A percentile compares a stretch with the other conserved stretches of the same genome.
These are phyloP conservation scores for Caenorhabditis sp. DNA, from an alignment of 2,888 invertebrate genomes.

Conservation along the genomic window DNA sequence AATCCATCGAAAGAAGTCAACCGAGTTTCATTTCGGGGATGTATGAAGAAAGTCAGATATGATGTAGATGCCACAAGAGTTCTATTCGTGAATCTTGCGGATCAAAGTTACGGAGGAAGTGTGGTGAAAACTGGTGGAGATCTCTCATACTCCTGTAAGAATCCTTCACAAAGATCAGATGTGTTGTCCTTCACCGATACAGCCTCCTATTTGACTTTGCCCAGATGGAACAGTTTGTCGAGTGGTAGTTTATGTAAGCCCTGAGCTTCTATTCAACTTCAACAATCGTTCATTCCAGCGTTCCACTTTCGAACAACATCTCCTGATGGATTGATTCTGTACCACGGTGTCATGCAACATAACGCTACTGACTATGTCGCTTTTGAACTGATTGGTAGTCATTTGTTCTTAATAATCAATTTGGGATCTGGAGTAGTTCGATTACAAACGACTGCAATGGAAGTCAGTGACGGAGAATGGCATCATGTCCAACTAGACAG, in stretches of 20 bases:
- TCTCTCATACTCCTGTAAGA: constrained; percentile 79
- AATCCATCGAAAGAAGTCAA: constrained; percentile 65
- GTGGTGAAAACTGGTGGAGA: constrained; percentile 78
- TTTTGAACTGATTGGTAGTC: constrained; percentile 94
- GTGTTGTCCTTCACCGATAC: constrained; percentile 79
- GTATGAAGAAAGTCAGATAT: constrained; percentile 80
- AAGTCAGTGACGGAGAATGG: constrained; percentile 79
- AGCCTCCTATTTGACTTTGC: constrained; percentile 72
- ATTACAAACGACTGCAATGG: constrained; percentile 85
- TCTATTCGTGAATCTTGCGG: constrained; percentile 80
- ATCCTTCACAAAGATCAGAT: constrained; percentile 77
- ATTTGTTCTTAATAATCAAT: constrained; percentile 93
- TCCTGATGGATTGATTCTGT: constrained; percentile 94
- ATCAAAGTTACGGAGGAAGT: constrained; percentile 81
- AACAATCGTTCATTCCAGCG: constrained; percentile 64
- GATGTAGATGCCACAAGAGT: constrained; percentile 78
- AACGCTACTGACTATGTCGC: constrained; percentile 89
- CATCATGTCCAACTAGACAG: constrained; percentile 81
- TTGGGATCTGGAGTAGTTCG: constrained; percentile 93
- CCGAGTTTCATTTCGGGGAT: constrained; percentile 78
- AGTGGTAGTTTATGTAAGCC: constrained; percentile 79
- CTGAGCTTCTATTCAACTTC: background rate
- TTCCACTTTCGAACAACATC: constrained; percentile 93
- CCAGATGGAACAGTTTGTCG: constrained; percentile 80
- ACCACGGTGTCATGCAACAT: constrained; percentile 86